Conservation (phyloP, 2,888 invertebrate species). For the Sthenelais limicola region DNA sequence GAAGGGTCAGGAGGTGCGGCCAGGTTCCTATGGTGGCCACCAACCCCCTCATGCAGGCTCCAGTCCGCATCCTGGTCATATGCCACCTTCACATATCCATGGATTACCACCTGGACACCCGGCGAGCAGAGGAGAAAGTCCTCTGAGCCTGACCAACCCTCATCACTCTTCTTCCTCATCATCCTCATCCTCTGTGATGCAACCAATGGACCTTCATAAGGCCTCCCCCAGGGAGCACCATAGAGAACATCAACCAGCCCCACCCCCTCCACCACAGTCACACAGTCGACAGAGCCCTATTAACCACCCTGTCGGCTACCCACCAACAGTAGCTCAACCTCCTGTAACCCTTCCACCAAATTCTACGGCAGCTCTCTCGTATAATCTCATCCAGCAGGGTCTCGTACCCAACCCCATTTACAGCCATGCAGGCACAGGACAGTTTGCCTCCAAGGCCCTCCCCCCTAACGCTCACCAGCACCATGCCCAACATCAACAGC, state of each 20-base stretch:
- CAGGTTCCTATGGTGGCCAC: conserved; percentile 13
- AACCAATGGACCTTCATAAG: conserved; percentile 56
- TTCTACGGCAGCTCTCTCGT: conserved; percentile 55
- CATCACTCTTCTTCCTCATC: conserved; percentile 59
- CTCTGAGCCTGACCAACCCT: conserved; percentile 24
- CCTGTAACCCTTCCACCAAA: conserved; percentile 61
- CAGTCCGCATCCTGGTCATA: conserved; percentile 21
- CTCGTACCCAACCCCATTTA: conserved; percentile 73
- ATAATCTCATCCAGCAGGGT: conserved; percentile 71
- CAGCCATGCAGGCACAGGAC: conserved; percentile 70
- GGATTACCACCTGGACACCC: background rate
- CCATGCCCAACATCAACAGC: conserved; percentile 2
- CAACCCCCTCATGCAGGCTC: conserved; percentile 8
- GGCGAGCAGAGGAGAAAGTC: background rate
- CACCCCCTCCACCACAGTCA: background rate
- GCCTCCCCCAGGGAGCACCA: conserved; percentile 2
- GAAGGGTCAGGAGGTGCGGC: conserved; percentile 12
- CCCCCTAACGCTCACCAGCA: conserved; percentile 55
- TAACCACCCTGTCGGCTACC: background rate
- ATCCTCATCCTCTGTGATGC: conserved; percentile 59
- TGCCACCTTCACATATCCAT: conserved; percentile 17
- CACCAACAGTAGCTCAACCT: conserved; percentile 58
- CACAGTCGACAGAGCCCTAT: background rate
- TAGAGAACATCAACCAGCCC: too few species aligned
- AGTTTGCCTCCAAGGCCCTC: conserved; percentile 56